These are phyloP conservation scores for Paratilapia polleni DNA, from an alignment of 2,113 vertebrate species.

Conservation along the genomic window DNA sequence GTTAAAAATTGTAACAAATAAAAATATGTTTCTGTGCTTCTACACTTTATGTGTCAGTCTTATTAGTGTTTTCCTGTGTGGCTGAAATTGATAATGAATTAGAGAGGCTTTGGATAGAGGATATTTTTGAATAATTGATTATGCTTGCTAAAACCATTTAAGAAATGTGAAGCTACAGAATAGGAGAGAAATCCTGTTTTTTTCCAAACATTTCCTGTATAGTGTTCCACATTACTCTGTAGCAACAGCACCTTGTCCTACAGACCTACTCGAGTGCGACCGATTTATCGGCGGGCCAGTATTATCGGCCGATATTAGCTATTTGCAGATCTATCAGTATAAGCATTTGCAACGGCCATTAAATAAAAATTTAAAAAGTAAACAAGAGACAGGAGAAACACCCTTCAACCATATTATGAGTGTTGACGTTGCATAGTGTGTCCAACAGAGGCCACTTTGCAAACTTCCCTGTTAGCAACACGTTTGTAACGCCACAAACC, in stretches of 20 bases:
- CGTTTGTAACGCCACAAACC: not conserved
- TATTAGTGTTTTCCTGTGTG: not conserved
- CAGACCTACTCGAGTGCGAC: not conserved
- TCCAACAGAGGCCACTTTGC: not conserved
- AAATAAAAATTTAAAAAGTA: not conserved
- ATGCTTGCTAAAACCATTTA: not conserved
- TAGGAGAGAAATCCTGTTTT: not conserved
- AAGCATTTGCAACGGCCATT: not conserved
- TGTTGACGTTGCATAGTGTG: not conserved
- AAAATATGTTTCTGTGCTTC: not conserved
- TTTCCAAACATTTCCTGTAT: not conserved
- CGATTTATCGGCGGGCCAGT: not conserved
- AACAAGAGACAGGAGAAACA: not conserved
- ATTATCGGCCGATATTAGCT: not conserved
- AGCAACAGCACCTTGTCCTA: not conserved
- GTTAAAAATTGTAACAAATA: slow-evolving; percentile 19
- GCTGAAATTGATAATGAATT: not conserved
- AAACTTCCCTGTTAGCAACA: not conserved
- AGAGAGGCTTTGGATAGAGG: not conserved
- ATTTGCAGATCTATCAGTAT: not conserved
- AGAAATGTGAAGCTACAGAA: not conserved
- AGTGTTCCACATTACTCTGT: not conserved
- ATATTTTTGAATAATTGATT: not conserved
- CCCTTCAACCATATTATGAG: not conserved
- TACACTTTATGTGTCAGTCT: not conserved